Base-by-base conservation (phyloP, 2,797 vertebrate species). In the Lophura swinhoii region DNA sequence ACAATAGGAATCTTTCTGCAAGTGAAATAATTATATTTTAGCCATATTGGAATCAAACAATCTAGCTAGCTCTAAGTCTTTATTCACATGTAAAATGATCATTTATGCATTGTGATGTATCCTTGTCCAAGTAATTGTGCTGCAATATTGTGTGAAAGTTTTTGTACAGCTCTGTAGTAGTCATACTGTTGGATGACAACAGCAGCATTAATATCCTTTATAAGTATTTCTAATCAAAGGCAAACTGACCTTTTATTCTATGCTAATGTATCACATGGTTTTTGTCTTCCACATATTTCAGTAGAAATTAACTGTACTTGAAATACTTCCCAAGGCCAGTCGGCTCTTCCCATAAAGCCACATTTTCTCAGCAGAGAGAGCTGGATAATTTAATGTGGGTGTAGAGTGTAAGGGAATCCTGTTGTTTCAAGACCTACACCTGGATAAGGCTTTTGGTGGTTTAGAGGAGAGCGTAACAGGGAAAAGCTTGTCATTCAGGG, bases 11-110 rank as follows among this genome's bases (percentile, higher is more conserved):
- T 86, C 73, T 68, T 94, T 82, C 78, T 83, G 33, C 0, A 8
- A 94, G 73, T 58, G 62, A 86, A 88, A 85, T 86, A 88, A 94
- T 94, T 87, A 29, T 86, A 75, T 91, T 90, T 95, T 82, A 88
- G 35, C 74, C 70, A 87, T 4, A 0, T n/a, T 93, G 76, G 60
- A 86, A 95, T 37, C 44, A 82, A 84, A 90, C 62, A 84, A 84
- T 92, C 59, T 72, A 51, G 68, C 88, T 56, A 82, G 64, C 67
- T 86, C 76, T 59, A 53, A 72, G 51, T 90, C 55, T 91, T 92
- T 78, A 95, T 93, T 94, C 76, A 66, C 28, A 10, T 78, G 88
- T 90, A 92, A 94, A 95, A 91, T 62, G 68, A 91, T 84, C 28
- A 64, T 92, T 92, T 91, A 39, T 71, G 44, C 83, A 88, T 88